Conservation (phyloP, 2,888 invertebrate species). For the Lycia hirtaria region DNA sequence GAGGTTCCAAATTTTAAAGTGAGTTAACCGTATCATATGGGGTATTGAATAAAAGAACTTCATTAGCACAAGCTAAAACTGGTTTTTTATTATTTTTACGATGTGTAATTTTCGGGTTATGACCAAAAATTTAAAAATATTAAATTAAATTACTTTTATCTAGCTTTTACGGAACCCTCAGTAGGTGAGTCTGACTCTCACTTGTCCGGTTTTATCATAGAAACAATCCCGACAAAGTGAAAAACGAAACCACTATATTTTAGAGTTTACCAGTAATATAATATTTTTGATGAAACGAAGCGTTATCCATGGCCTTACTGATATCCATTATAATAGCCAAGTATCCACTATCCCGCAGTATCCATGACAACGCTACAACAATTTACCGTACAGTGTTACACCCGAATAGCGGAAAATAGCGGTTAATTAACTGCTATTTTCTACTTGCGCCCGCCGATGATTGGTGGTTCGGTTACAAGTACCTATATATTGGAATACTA, state of each 20-base stretch:
- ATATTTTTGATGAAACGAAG: neutral
- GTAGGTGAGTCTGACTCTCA: no score
- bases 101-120: no score
- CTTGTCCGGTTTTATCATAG: no score
- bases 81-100: no score
- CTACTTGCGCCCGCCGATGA: neutral
- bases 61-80: no score
- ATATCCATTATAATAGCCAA: neutral
- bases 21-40: no score
- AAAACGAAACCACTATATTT: neutral
- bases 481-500: neutral
- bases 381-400: slow-evolving; percentile 6
- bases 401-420: slow-evolving; percentile 3
- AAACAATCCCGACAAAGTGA: no score
- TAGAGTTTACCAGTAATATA: neutral
- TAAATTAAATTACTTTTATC: no score
- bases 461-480: neutral
- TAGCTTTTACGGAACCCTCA: no score
- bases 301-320: neutral
- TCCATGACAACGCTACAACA: slow-evolving; percentile 4
- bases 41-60: no score
- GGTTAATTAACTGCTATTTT: slow-evolving; percentile 5
- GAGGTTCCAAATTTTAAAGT: no score
- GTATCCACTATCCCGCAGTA: slow-evolving; percentile 1
- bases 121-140: no score